Evolutionary conservation across 2,888 invertebrate species (phyloP), one percentile per base, ranked within the genome.

Genomic region (Patella depressa): DNA sequence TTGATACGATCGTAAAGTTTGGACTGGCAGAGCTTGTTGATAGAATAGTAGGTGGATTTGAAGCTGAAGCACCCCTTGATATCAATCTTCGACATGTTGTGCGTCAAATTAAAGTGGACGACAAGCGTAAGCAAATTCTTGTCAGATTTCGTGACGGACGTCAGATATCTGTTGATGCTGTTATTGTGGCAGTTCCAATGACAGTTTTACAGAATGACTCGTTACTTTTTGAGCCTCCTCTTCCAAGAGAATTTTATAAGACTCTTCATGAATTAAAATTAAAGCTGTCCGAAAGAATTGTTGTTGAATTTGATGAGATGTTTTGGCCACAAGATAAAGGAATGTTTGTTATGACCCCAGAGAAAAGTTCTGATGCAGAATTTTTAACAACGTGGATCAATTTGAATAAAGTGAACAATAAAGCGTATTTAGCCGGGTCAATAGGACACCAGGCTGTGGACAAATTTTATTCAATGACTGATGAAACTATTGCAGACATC

Each of bases 271-370:
- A 84, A 53, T 73, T 88, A 45, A 86, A 87, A 80, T 72, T 81
- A 75, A 74, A 12, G 9, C n/a, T 4, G n/a, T 73, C 53, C 7
- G 55, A 53, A 74, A 87, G 85, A 77, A 76, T 89, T 4, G 77
- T 89, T 29, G 80, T 89, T 29, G 85, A 86, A 69, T 89, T 89
- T 82, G 83, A 85, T 15, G 77, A 82, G 65, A 83, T 83, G 3
- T 89, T 89, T 76, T 89, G 89, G 89, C 86, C 89, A 7, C 77
- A 81, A n/a, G 85, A 88, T 75, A 76, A 83, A 71, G 88, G 87
- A 24, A 81, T 85, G 45, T 89, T 88, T 77, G 76, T 84, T 24
- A 75, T 84, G 74, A 85, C 83, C 12, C 83, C 85, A 4, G 73
- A 80, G 19, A 45, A 78, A n/a, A 82, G 81, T 5, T 65, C 74